phyloP scores from a whole-genome alignment of 1,140 invertebrate species.

The Zaprionus gabonicus region DNA sequence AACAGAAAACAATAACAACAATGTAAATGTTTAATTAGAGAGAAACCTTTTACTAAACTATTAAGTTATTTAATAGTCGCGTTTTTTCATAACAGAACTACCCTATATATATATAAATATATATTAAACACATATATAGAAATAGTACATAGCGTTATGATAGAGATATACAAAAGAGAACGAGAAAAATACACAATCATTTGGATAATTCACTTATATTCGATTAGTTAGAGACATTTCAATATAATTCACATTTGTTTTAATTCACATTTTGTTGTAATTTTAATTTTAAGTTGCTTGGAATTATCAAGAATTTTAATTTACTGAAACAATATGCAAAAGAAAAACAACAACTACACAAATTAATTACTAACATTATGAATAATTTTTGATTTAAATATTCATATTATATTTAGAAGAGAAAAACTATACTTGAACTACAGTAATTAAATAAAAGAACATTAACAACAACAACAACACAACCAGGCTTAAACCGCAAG shows the following conservation, averaged over 20 bases:
- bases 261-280: constrained; percentile 43
- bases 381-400: constrained; percentile 36
- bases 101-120: constrained; percentile 35
- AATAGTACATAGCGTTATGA: constrained; percentile 32
- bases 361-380: constrained; percentile 28
- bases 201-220: constrained; percentile 19
- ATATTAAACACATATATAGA: constrained; percentile 31
- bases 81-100: constrained; percentile 60
- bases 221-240: constrained; percentile 21
- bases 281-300: constrained; percentile 45
- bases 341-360: constrained; percentile 9
- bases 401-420: constrained; percentile 32
- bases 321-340: constrained; percentile 35
- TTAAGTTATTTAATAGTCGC: constrained; percentile 58
- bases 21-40: constrained; percentile 3
- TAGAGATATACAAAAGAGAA: constrained; percentile 26
- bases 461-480: constrained; percentile 28
- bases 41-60: constrained; percentile 48
- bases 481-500: constrained; percentile 63
- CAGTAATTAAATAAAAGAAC: constrained; percentile 30
- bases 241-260: constrained; percentile 32
- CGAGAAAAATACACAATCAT: constrained; percentile 25
- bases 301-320: constrained; percentile 27
- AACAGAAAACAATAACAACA: constrained; percentile 34
- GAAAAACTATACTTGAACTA: constrained; percentile 19